These are phyloP conservation scores for Dolichotis patagonum DNA, from an alignment of 2,113 vertebrate species.

Conservation along the genomic window DNA sequence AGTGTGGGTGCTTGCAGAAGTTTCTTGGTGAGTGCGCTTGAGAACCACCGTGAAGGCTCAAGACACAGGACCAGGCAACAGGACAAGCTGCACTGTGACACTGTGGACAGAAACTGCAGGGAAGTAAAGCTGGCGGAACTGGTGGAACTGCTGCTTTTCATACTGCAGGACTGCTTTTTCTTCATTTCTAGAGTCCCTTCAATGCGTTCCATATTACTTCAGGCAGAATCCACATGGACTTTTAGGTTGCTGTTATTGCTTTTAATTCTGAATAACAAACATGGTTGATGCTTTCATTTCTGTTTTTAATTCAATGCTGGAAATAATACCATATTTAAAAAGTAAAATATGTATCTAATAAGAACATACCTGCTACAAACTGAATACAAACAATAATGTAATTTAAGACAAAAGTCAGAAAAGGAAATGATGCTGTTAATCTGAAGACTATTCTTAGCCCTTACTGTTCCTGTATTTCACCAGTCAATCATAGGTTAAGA, in stretches of 20 bases:
- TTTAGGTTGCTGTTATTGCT: neutral
- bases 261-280: slow-evolving; percentile 13
- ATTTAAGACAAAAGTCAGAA: slow-evolving; percentile 35
- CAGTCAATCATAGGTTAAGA: neutral
- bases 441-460: neutral
- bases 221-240: neutral
- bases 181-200: neutral
- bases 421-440: slow-evolving; percentile 12
- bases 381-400: slow-evolving; percentile 24
- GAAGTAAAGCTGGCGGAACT: neutral
- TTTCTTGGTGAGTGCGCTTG: neutral
- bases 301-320: neutral
- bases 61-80: neutral
- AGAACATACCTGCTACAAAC: neutral
- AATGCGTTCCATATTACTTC: neutral
- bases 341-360: neutral
- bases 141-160: neutral
- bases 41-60: neutral
- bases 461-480: neutral
- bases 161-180: neutral
- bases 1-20: neutral
- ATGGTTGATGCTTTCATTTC: neutral
- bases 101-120: neutral
- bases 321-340: slow-evolving; percentile 1
- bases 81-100: neutral